Percentiles rank a stretch among this genome's conserved stretches.
These are phyloP conservation scores for Brachystomella parvula DNA, from an alignment of 1,140 invertebrate genomes.

Conservation along the genomic window DNA sequence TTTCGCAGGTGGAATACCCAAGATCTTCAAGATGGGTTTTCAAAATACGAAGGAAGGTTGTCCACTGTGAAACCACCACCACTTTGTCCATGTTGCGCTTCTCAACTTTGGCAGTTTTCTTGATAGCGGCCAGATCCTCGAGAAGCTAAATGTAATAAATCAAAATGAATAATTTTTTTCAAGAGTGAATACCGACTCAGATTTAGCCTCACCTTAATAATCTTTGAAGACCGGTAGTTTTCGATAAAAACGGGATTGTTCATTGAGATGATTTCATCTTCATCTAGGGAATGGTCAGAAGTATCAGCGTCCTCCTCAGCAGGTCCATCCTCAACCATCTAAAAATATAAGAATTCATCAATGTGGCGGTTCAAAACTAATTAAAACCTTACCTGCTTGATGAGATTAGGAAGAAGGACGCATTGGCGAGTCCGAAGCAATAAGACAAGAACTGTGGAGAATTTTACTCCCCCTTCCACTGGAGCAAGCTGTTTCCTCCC, in stretches of 20 bases:
- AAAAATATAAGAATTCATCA: slow-evolving; percentile 11
- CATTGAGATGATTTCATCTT: slow-evolving; percentile 48
- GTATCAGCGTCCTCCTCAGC: slow-evolving; percentile 38
- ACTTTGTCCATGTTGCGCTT: slow-evolving; percentile 52
- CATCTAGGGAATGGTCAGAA: slow-evolving; percentile 38
- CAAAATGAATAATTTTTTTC: slow-evolving; percentile 12
- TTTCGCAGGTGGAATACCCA: slow-evolving; percentile 50
- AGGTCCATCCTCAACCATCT: slow-evolving; percentile 42
- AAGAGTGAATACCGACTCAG: not conserved
- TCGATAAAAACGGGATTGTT: slow-evolving; percentile 62
- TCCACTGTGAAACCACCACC: slow-evolving; percentile 85
- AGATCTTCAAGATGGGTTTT: slow-evolving; percentile 50
- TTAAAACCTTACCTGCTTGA: slow-evolving; percentile 41
- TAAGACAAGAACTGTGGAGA: slow-evolving; percentile 58
- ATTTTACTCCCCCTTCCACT: not conserved
- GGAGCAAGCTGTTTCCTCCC: not conserved
- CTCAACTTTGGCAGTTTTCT: slow-evolving; percentile 16
- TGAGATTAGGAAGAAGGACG: slow-evolving; percentile 72
- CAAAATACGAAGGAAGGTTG: slow-evolving; percentile 62
- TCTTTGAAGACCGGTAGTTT: slow-evolving; percentile 46
- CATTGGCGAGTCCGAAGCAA: slow-evolving; percentile 76
- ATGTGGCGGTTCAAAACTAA: slow-evolving; percentile 7
- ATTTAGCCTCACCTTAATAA: slow-evolving; percentile 36
- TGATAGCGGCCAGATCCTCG: slow-evolving; percentile 52
- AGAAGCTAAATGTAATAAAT: slow-evolving; percentile 47